Evolutionary conservation across 1,140 invertebrate species (phyloP).

Genomic region (Zeugodacus cucurbitae): DNA sequence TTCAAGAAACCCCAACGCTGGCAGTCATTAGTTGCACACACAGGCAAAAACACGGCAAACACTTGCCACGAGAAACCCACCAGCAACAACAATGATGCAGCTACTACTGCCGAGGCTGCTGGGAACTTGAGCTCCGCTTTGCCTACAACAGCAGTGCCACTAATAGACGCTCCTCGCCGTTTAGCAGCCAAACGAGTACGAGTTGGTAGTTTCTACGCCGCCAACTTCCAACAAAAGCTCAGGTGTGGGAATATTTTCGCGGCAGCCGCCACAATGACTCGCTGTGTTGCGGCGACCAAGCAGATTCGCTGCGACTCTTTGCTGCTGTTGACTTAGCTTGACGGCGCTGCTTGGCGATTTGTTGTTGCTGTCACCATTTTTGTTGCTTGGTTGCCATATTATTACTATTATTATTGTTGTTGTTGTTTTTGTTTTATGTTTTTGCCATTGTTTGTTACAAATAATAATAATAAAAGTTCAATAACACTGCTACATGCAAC

Average conservation of each 20-base stretch:
- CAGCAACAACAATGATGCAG: not conserved
- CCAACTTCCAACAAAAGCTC: not conserved
- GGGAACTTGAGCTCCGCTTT: not conserved
- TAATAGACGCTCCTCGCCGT: not conserved
- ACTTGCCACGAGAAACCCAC: not conserved
- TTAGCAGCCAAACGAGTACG: not conserved
- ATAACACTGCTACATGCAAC: constrained; percentile 32
- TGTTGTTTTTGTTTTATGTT: not conserved
- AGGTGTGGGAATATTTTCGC: constrained; percentile 37
- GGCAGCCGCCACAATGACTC: constrained; percentile 26
- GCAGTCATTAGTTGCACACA: not conserved
- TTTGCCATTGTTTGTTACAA: not conserved
- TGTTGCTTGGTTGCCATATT: not conserved
- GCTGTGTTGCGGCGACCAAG: not conserved
- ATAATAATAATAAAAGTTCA: constrained; percentile 37
- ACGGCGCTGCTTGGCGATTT: not conserved
- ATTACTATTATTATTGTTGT: not conserved
- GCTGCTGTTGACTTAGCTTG: not conserved
- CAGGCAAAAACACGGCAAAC: not conserved
- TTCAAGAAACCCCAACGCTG: not conserved
- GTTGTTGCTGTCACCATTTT: not conserved
- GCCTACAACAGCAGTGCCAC: not conserved
- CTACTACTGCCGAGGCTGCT: not conserved
- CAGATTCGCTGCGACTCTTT: constrained; percentile 27
- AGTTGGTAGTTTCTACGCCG: not conserved